These are phyloP conservation scores for Epizoanthus fatuus DNA, from an alignment of 92 coral and sea anemone species.

Conservation along the genomic window DNA sequence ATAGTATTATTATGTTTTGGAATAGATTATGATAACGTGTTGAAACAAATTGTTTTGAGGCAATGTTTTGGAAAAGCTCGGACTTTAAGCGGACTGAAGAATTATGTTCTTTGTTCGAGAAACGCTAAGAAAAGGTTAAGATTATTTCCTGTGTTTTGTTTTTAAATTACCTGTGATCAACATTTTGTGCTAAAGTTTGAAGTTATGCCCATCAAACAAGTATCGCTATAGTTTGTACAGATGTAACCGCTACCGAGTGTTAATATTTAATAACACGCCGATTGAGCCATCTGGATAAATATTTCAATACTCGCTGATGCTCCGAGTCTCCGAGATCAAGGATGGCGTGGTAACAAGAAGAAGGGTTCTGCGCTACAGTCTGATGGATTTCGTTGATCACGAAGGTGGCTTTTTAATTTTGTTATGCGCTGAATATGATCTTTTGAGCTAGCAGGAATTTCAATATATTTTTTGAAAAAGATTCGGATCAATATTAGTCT, in stretches of 20 bases:
- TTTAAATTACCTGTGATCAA: no score
- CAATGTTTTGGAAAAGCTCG: not conserved
- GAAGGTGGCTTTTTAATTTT: conserved; percentile 24
- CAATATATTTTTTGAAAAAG: not conserved
- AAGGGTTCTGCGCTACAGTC: not conserved
- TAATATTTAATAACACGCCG: conserved; percentile 25
- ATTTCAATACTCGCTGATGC: not conserved
- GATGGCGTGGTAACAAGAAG: conserved; percentile 19
- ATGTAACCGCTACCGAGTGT: not conserved
- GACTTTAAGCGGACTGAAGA: no score
- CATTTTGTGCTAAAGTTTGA: not conserved
- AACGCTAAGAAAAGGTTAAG: conserved; percentile 31
- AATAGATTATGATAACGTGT: not conserved
- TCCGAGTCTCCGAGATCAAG: not conserved
- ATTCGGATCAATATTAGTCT: not conserved
- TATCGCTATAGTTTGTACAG: not conserved
- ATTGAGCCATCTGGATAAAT: not conserved
- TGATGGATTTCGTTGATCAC: conserved; percentile 39
- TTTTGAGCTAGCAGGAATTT: not conserved
- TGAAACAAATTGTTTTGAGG: not conserved
- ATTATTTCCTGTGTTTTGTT: not conserved
- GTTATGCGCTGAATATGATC: not conserved
- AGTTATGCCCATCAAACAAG: not conserved
- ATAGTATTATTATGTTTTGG: not conserved
- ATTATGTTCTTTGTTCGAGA: conserved; percentile 34